phyloP scores from a whole-genome alignment of 2,797 vertebrate genomes.

The Pseudopleuronectes americanus region DNA sequence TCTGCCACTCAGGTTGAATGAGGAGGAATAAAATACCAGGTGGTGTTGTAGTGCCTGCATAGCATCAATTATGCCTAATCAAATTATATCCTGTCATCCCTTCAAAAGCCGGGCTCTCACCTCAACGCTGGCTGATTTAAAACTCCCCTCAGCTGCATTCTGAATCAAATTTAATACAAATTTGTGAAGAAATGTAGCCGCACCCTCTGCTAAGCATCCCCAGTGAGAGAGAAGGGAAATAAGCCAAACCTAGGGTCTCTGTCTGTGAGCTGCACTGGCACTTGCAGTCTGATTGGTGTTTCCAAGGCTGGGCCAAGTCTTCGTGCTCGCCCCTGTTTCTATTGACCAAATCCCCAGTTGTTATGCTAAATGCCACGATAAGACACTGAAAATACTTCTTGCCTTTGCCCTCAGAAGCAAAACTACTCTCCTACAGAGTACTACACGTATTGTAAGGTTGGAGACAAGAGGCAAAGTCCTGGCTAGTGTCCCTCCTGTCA shows the following conservation, averaged over 20 bases:
- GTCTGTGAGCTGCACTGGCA: conserved; percentile 58
- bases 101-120: conserved; percentile 9
- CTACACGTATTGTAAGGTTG: neutral
- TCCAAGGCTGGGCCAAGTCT: conserved; percentile 64
- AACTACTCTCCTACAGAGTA: neutral
- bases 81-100: conserved; percentile 15
- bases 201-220: neutral
- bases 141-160: neutral
- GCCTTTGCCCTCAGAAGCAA: conserved; percentile 18
- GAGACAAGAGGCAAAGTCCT: neutral
- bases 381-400: conserved; percentile 15
- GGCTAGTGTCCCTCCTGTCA: neutral
- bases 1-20: neutral
- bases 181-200: conserved; percentile 9
- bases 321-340: conserved; percentile 48
- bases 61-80: conserved; percentile 28
- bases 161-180: conserved; percentile 6
- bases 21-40: conserved; percentile 7
- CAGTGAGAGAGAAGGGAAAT: neutral
- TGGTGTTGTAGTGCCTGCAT: conserved; percentile 4
- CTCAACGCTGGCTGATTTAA: conserved; percentile 11
- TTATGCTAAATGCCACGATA: conserved; percentile 34
- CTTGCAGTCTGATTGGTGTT: conserved; percentile 64
- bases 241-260: conserved; percentile 47
- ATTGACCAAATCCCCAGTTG: conserved; percentile 32